These are phyloP conservation scores for Dicrurus megarhynchus DNA, from an alignment of 2,113 vertebrate species.

Conservation along the genomic window DNA sequence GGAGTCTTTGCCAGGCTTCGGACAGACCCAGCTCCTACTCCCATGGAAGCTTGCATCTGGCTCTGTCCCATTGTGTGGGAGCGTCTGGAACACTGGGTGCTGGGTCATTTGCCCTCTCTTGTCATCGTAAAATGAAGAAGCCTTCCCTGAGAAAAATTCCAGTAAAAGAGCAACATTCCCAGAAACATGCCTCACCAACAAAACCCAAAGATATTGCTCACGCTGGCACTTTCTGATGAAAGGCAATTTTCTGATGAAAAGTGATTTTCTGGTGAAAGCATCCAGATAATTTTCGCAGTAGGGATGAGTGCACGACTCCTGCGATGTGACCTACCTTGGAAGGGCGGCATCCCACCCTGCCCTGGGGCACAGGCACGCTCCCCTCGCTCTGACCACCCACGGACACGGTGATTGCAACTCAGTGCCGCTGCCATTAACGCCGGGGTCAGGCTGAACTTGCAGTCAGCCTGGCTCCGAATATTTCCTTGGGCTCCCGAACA, in stretches of 20 bases:
- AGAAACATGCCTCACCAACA: neutral
- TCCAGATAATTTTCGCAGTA: neutral
- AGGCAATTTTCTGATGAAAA: constrained; percentile 14
- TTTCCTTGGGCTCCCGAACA: neutral
- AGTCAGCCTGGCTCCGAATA: neutral
- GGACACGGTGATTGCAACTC: neutral
- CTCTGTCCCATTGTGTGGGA: neutral
- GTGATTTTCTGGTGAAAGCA: neutral
- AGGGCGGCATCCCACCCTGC: neutral
- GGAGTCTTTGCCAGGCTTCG: accelerated
- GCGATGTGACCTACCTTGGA: neutral
- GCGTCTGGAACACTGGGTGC: accelerated
- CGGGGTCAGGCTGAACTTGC: neutral
- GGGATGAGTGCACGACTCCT: neutral
- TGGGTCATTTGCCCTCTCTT: neutral
- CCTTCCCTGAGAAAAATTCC: neutral
- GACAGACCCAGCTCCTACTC: neutral
- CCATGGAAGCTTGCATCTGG: neutral
- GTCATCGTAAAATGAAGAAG: neutral
- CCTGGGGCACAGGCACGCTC: neutral
- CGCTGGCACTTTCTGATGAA: neutral
- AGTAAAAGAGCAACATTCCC: neutral
- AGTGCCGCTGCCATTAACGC: neutral
- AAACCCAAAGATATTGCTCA: neutral
- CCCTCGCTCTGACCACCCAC: neutral